phyloP scores from a whole-genome alignment of 1,140 invertebrate species.

The Aphidius ervi region DNA sequence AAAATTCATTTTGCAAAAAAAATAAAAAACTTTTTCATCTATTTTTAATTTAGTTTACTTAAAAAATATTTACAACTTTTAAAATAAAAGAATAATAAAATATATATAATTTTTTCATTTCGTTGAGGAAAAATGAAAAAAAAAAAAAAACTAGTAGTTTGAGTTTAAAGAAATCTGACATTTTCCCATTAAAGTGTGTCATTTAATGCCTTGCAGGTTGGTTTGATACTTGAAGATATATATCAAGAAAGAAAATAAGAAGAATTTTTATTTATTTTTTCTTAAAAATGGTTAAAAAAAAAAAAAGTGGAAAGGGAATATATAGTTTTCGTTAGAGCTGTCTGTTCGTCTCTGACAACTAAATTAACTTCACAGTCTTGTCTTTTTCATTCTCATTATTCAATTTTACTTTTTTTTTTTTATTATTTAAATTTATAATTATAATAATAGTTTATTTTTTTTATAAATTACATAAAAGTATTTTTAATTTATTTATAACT shows the following conservation, averaged over 20 bases:
- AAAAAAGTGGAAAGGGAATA: conserved; percentile 5
- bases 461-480: neutral
- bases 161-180: conserved; percentile 27
- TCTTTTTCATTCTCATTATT: conserved; percentile 19
- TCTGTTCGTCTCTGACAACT: conserved; percentile 34
- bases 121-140: conserved; percentile 2
- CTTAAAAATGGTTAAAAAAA: conserved; percentile 3
- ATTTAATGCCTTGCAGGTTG: conserved; percentile 25
- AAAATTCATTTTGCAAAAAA: neutral
- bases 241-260: conserved; percentile 17
- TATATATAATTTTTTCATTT: no score
- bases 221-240: conserved; percentile 19
- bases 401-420: neutral
- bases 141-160: neutral
- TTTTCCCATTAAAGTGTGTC: conserved; percentile 31
- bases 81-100: neutral
- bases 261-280: conserved; percentile 19
- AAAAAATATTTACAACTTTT: conserved; percentile 9
- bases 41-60: conserved; percentile 10
- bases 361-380: conserved; percentile 41
- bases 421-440: neutral
- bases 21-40: conserved; percentile 5
- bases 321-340: conserved; percentile 17
- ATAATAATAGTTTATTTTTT: conserved; percentile 1
- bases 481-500: neutral